These are phyloP conservation scores for Trogon melanurus DNA, from an alignment of 2,113 vertebrate species.

Conservation along the genomic window DNA sequence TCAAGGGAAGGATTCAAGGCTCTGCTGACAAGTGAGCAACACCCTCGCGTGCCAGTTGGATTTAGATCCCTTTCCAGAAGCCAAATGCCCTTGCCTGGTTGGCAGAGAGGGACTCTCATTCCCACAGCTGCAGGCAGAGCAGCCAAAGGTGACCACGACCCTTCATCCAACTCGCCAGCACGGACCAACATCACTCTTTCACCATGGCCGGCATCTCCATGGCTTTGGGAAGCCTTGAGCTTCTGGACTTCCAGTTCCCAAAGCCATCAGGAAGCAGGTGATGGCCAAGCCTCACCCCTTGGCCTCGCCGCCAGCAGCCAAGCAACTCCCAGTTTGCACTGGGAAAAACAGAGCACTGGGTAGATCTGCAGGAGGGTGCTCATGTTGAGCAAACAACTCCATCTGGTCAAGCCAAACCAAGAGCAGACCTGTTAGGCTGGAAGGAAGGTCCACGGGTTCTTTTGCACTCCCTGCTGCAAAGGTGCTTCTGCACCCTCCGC, in stretches of 20 bases:
- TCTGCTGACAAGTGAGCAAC: background rate
- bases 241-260: background rate
- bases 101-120: background rate
- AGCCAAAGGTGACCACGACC: background rate
- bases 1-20: background rate
- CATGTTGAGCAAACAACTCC: background rate
- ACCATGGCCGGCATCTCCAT: fast-evolving
- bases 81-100: background rate
- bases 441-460: fast-evolving
- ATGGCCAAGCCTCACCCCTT: background rate
- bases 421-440: background rate
- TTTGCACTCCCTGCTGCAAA: too few species aligned
- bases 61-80: background rate
- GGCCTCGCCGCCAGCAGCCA: background rate
- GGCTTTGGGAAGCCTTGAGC: background rate
- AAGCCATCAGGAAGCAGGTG: background rate
- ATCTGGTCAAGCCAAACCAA: background rate
- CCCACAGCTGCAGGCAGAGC: background rate
- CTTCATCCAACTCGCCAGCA: background rate
- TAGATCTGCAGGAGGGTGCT: background rate
- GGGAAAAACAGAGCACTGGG: background rate
- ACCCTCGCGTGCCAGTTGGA: background rate
- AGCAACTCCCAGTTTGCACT: background rate
- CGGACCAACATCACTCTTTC: fast-evolving
- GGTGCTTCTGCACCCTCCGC: fast-evolving